Evolutionary conservation across 2,888 invertebrate species (phyloP).

Genomic region (Spodoptera littoralis): DNA sequence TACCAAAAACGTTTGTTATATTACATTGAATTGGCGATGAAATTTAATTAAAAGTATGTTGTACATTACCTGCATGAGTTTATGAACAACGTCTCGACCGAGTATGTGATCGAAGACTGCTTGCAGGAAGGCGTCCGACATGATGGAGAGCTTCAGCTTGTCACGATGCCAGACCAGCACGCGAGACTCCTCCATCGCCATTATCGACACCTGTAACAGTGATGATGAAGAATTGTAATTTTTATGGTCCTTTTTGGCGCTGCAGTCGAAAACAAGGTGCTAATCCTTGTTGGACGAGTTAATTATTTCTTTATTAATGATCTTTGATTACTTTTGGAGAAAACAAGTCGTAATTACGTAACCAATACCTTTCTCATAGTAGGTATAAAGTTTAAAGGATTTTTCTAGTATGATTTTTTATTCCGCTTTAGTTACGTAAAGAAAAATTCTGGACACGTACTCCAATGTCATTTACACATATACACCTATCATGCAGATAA

Average conservation of each 20-base stretch:
- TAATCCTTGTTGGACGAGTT: too few species aligned
- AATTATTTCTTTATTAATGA: too few species aligned
- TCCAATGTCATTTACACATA: neutral
- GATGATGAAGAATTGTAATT: neutral
- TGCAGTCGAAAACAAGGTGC: too few species aligned
- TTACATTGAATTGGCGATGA: too few species aligned
- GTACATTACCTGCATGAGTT: constrained; percentile 93
- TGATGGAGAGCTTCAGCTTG: constrained; percentile 95
- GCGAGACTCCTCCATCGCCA: constrained; percentile 95
- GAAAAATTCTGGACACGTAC: neutral
- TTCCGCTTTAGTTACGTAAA: too few species aligned
- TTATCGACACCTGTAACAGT: constrained; percentile 92
- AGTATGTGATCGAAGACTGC: constrained; percentile 96
- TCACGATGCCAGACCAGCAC: constrained; percentile 95
- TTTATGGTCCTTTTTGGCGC: too few species aligned
- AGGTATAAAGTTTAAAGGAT: too few species aligned
- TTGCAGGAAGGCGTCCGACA: constrained; percentile 94
- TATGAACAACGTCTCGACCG: constrained; percentile 95
- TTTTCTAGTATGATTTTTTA: too few species aligned
- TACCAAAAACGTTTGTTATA: too few species aligned
- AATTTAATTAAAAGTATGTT: neutral
- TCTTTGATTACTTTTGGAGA: too few species aligned
- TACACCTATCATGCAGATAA: constrained; percentile 3
- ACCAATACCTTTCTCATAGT: too few species aligned
- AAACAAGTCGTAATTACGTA: too few species aligned